Evolutionary conservation across 2,888 invertebrate species (phyloP).

Genomic region (Liodrosophila aerea): DNA sequence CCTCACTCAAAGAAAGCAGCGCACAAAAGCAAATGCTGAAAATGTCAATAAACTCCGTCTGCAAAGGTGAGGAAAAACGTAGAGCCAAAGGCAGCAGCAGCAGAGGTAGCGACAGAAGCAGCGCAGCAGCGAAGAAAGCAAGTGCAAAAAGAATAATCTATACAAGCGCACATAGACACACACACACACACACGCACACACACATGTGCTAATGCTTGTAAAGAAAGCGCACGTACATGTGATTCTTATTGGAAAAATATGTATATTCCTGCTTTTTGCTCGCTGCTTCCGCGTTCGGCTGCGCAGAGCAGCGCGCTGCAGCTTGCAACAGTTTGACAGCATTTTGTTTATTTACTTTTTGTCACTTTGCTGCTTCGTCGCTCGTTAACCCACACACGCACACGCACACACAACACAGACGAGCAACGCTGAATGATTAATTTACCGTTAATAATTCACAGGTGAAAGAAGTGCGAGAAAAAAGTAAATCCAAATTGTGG

Average conservation of each 20-base stretch:
- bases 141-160: constrained; percentile 63
- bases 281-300: constrained; percentile 68
- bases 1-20: constrained; percentile 64
- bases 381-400: constrained; percentile 51
- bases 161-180: constrained; percentile 14
- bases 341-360: constrained; percentile 64
- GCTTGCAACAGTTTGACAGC: constrained; percentile 59
- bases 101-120: constrained; percentile 18
- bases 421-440: constrained; percentile 58
- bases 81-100: constrained; percentile 57
- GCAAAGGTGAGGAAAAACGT: constrained; percentile 77
- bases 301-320: background rate
- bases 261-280: constrained; percentile 62
- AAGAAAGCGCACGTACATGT: constrained; percentile 58
- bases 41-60: constrained; percentile 77
- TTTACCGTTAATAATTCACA: constrained; percentile 73
- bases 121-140: constrained; percentile 60
- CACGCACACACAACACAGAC: constrained; percentile 6
- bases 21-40: constrained; percentile 73
- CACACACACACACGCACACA: constrained; percentile 5
- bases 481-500: constrained; percentile 37
- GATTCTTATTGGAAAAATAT: constrained; percentile 60
- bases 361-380: constrained; percentile 59
- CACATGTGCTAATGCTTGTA: constrained; percentile 17
- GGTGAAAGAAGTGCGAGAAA: constrained; percentile 51